phyloP scores from a whole-genome alignment of 2,888 invertebrate species.

The Drosophila borealis region DNA sequence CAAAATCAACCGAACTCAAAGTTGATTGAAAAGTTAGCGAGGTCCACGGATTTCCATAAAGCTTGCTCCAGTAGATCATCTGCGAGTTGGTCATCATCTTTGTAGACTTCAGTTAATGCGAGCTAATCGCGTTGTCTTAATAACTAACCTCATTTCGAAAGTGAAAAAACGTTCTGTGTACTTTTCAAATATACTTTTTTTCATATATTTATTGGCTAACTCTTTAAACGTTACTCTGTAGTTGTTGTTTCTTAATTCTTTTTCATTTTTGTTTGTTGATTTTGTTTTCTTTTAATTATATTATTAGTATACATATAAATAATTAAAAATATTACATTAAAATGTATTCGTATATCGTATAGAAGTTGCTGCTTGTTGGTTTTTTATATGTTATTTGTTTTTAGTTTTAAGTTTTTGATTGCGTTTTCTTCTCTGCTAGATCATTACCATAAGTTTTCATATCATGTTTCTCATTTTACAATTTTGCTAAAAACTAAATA shows the following conservation, averaged over 20 bases:
- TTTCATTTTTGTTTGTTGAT: constrained; percentile 49
- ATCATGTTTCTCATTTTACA: constrained; percentile 81
- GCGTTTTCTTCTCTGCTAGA: constrained; percentile 65
- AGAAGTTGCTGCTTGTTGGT: constrained; percentile 75
- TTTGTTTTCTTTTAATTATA: constrained; percentile 73
- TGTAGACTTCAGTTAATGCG: neutral
- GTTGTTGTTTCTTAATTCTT: constrained; percentile 69
- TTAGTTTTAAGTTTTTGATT: constrained; percentile 61
- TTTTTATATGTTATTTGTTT: constrained; percentile 35
- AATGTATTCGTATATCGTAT: constrained; percentile 84
- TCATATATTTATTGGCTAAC: constrained; percentile 84
- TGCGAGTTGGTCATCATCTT: neutral
- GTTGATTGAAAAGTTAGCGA: neutral
- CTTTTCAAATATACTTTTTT: constrained; percentile 84
- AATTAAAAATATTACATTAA: constrained; percentile 84
- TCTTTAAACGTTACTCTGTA: constrained; percentile 80
- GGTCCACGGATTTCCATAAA: constrained; percentile 7
- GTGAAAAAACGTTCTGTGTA: constrained; percentile 65
- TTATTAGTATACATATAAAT: constrained; percentile 85
- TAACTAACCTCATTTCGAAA: constrained; percentile 43
- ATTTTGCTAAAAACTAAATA: constrained; percentile 85
- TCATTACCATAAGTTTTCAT: constrained; percentile 52
- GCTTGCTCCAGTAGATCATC: constrained; percentile 11
- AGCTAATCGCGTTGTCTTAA: constrained; percentile 53
- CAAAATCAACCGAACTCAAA: neutral